These are phyloP conservation scores for Paguma larvata DNA, from an alignment of 2,797 vertebrate genomes.

Conservation along the genomic window DNA sequence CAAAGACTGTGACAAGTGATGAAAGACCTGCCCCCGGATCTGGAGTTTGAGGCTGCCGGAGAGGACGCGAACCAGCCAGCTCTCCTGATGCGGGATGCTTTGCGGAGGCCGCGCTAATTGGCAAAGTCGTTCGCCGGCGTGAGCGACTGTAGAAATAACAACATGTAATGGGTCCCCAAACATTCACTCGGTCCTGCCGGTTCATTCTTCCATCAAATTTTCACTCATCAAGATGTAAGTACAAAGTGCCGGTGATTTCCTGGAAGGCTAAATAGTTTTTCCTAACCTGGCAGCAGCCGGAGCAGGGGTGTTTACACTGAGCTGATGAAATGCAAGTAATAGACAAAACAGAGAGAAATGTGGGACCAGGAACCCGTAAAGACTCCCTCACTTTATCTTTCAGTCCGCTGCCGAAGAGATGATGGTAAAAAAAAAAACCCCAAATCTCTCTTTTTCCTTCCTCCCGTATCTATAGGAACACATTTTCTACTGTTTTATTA, in stretches of 20 bases:
- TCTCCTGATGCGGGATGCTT: slow-evolving; percentile 66
- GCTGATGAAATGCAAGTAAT: slow-evolving; percentile 75
- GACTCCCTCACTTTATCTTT: slow-evolving; percentile 27
- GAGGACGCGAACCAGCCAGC: slow-evolving; percentile 42
- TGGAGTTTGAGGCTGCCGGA: slow-evolving; percentile 73
- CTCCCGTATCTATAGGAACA: background rate
- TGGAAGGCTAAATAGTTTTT: slow-evolving; percentile 74
- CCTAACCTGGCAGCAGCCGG: slow-evolving; percentile 56
- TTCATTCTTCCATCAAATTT: slow-evolving; percentile 80
- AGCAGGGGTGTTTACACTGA: slow-evolving; percentile 76
- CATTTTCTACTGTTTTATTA: background rate
- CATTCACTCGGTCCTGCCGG: slow-evolving; percentile 37
- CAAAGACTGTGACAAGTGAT: slow-evolving; percentile 84
- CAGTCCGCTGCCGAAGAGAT: slow-evolving; percentile 49
- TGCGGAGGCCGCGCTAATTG: slow-evolving; percentile 77
- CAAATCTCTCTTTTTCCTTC: slow-evolving; percentile 16
- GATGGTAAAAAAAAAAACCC: background rate
- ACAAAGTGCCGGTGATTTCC: slow-evolving; percentile 71
- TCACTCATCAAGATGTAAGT: slow-evolving; percentile 78
- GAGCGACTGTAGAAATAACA: slow-evolving; percentile 40
- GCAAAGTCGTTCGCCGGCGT: slow-evolving; percentile 69
- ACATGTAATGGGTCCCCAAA: slow-evolving; percentile 62
- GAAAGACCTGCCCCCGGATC: slow-evolving; percentile 84
- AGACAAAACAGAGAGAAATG: slow-evolving; percentile 78
- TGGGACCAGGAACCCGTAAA: slow-evolving; percentile 54